Base-by-base conservation (phyloP, 2,888 invertebrate genomes). In the Cantharis nigra region DNA sequence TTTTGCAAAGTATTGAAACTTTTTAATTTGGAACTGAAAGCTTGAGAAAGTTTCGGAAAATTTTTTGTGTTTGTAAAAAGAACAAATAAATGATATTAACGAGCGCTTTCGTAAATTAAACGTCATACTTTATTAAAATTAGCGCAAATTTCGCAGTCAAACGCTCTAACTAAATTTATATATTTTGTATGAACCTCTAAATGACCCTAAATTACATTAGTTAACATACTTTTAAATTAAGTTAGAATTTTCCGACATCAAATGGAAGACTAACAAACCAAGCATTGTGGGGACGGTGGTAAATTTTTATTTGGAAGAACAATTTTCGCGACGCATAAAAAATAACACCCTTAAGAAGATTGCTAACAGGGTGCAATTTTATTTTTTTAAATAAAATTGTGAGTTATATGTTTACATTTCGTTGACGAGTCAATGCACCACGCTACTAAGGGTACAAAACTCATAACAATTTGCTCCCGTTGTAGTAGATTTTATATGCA, bases 361-460 rank as follows among this genome's bases (percentile, higher is more conserved):
- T 49, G n/a, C 49, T 49, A 49, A 63, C 33, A 70, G 75, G 67
- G 49, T 70, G 18, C 75, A 71, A 75, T 74, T 74, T 70, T 70
- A 62, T 75, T 71, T 75, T 71, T 63, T 67, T 71, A 71, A 75
- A 75, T 65, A 65, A 71, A 71, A 75, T 75, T 75, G 75, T 71
- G 64, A 65, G 75, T 62, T 65, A 70, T 70, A 65, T 71, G 70
- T 75, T 71, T 75, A 70, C 71, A 33, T 64, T 33, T 75, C 71
- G 71, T 75, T 70, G 71, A 71, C 71, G 71, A 75, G 75, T 75
- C 75, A 75, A 71, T 75, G 71, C 75, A 75, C 71, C 62, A 33
- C 0, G 20, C 30, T 26, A 74, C 49, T 49, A 23, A 49, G 75
- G 70, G 71, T 71, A 75, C 75, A 67, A 67, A 71, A 71, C 75